Conservation (phyloP, 2,888 invertebrate species). For the Tenodera sinensis region DNA sequence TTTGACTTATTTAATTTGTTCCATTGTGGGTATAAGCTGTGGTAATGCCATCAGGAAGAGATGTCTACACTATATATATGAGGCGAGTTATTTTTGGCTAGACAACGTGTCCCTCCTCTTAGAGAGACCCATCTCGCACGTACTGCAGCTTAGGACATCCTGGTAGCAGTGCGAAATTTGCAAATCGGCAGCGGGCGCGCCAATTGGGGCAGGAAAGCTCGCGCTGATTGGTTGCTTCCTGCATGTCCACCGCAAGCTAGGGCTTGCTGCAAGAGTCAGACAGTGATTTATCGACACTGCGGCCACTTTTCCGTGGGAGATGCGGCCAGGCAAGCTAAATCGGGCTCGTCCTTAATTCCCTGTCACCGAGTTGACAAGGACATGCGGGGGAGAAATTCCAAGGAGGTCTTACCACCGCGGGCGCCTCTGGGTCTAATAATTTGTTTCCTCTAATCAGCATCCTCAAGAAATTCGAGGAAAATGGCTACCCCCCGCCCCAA, state of each 20-base stretch:
- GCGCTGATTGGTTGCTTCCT: conserved; percentile 26
- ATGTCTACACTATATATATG: too few relatives aligned
- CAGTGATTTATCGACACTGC: conserved; percentile 25
- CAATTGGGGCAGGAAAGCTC: conserved; percentile 8
- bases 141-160: neutral
- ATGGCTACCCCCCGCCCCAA: too few relatives aligned
- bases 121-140: neutral
- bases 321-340: neutral
- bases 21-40: too few relatives aligned
- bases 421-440: neutral
- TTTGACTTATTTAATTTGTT: too few relatives aligned
- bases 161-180: neutral
- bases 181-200: neutral
- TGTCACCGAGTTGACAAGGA: neutral
- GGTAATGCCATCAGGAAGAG: too few relatives aligned
- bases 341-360: neutral
- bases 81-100: too few relatives aligned
- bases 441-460: neutral
- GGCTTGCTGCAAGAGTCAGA: neutral
- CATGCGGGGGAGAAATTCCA: neutral
- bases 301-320: neutral
- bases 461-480: neutral
- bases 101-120: neutral
- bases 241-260: neutral
- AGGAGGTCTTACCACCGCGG: neutral